Evolutionary conservation across 2,113 vertebrate species (phyloP), one percentile per base, ranked within the genome.

Genomic region (Butorides virescens): DNA sequence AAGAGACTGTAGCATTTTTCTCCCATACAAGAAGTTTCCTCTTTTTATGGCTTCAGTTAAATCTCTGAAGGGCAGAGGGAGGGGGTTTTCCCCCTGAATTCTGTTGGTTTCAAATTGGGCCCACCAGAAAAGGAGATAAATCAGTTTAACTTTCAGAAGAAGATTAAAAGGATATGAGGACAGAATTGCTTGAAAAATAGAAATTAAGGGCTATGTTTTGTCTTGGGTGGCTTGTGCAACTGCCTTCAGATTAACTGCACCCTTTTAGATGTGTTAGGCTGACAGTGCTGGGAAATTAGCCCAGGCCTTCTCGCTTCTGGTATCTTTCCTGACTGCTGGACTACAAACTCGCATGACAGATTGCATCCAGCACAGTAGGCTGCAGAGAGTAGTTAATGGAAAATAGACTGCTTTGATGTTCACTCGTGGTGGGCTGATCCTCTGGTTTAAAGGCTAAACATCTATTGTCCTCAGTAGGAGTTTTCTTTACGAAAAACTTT

Each of bases 311-410:
- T 86, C 84, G 94, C 92, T 96, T 94, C 87, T 94, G 89, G 52
- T 94, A 68, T 63, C 76, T 95, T 92, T 80, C 71, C 55, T 87
- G 86, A 87, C 84, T 97, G 95, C 91, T 63, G 87, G 89, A 59
- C 89, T 96, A 71, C 81, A 22, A 74, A 86, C 93, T 94, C 10
- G 11, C 67, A 30, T 96, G 96, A 97, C 92, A 97, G 95, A 95
- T 96, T 97, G 94, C 94, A 89, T 93, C 80, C 95, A 97, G 95
- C 94, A 94, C 95, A 96, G 83, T 95, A 93, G 89, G 93, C 92
- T 94, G 88, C 95, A 97, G 95, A 96, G 92, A 94, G 90, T 44
- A 87, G 93, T 97, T 96, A 96, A 96, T 96, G 81, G 94, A 86
- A 95, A 95, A 97, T 82, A 88, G 96, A 14, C 61, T 82, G 92